Evolutionary conservation across 2,797 vertebrate species (phyloP).

Genomic region (Sphenodon punctatus): DNA sequence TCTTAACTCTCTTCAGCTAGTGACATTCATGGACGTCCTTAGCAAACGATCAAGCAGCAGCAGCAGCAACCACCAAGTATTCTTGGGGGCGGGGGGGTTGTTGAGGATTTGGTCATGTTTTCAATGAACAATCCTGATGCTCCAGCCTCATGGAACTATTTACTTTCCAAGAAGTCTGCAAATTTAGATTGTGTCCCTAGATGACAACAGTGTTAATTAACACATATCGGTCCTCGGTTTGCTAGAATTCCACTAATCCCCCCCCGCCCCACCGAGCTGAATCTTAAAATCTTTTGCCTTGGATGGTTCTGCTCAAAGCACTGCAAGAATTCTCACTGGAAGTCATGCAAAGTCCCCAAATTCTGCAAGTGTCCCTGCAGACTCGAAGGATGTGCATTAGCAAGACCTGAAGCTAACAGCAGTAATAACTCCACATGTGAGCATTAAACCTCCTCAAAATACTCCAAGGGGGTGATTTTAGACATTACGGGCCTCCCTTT

Average conservation of each 20-base stretch:
- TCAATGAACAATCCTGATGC: too few relatives aligned
- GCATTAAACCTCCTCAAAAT: background rate
- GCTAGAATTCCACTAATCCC: background rate
- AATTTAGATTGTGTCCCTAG: background rate
- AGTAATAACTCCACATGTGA: constrained; percentile 51
- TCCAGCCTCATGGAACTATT: background rate
- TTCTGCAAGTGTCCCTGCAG: constrained; percentile 33
- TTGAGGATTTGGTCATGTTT: too few relatives aligned
- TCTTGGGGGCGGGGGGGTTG: too few relatives aligned
- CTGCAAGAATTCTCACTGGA: constrained; percentile 25
- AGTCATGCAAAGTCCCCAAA: constrained; percentile 44
- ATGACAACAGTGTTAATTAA: constrained; percentile 9
- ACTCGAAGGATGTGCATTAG: constrained; percentile 28
- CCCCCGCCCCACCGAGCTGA: constrained; percentile 7
- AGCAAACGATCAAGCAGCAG: too few relatives aligned
- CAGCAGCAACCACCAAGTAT: too few relatives aligned
- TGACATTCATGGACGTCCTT: too few relatives aligned
- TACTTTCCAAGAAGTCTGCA: constrained; percentile 15
- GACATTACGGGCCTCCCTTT: too few relatives aligned
- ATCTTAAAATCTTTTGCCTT: constrained; percentile 12
- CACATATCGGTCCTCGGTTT: background rate
- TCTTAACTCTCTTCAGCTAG: too few relatives aligned
- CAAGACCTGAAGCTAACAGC: constrained; percentile 37
- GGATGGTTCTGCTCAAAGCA: constrained; percentile 24
- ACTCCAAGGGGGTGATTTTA: constrained; percentile 48